phyloP scores from a whole-genome alignment of 2,888 invertebrate genomes.

The Gortyna flavago region DNA sequence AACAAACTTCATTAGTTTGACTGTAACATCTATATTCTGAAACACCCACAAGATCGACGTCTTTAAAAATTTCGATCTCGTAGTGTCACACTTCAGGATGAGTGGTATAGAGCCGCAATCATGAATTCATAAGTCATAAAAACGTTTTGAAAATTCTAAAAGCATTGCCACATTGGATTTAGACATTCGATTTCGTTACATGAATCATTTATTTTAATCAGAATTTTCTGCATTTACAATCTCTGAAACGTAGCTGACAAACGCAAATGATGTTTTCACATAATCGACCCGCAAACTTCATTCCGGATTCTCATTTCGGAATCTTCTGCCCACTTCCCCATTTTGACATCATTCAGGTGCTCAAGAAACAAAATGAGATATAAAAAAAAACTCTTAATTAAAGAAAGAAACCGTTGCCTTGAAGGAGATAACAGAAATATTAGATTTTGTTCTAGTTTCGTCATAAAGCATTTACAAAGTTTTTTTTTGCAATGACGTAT shows the following conservation, averaged over 20 bases:
- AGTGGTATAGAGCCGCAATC: neutral
- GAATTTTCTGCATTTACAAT: neutral
- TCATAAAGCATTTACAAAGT: neutral
- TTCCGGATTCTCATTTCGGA: neutral
- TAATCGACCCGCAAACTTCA: neutral
- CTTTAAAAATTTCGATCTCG: neutral
- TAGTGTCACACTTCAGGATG: neutral
- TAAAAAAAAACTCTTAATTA: neutral
- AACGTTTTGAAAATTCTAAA: neutral
- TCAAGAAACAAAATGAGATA: neutral
- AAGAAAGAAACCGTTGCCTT: neutral
- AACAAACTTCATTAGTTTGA: no score
- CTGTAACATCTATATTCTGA: neutral
- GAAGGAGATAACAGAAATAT: neutral
- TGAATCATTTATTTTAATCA: neutral
- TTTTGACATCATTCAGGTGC: neutral
- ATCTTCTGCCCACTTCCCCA: neutral
- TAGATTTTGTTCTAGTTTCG: neutral
- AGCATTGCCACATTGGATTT: neutral
- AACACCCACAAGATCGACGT: neutral
- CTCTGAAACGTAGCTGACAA: neutral
- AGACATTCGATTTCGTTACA: neutral
- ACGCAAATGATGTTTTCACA: neutral
- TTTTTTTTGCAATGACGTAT: neutral
- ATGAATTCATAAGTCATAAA: no score